Conservation (phyloP, 64 coral and sea anemone genomes). For the Montipora foliosa region DNA sequence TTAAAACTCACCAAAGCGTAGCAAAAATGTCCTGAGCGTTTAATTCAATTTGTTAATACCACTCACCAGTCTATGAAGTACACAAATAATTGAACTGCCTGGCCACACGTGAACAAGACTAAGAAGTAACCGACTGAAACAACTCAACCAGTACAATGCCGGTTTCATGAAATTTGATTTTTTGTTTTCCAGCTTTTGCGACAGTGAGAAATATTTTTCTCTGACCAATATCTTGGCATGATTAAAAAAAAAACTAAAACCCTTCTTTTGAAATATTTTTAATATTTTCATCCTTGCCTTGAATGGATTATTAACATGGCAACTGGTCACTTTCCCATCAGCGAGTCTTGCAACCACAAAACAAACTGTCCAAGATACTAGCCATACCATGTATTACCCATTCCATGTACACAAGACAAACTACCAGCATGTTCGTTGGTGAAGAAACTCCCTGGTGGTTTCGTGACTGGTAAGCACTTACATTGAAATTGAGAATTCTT, state of each 20-base stretch:
- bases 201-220: too few species aligned
- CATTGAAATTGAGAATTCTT: not conserved
- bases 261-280: not conserved
- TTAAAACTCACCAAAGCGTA: not conserved
- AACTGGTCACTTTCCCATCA: not conserved
- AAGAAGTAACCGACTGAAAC: not conserved
- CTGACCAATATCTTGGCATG: too few species aligned
- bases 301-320: not conserved
- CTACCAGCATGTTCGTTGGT: not conserved
- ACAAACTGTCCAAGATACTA: not conserved
- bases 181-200: too few species aligned
- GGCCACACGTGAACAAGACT: not conserved
- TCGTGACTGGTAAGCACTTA: not conserved
- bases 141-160: not conserved
- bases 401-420: too few species aligned
- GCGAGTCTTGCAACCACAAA: not conserved
- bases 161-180: not conserved
- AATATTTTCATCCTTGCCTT: not conserved
- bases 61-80: not conserved
- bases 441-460: not conserved
- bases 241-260: not conserved
- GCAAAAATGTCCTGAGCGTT: not conserved
- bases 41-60: not conserved
- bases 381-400: not conserved
- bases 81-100: not conserved